Base-by-base conservation (phyloP, 1,140 invertebrate genomes). In the Cepaea nemoralis region DNA sequence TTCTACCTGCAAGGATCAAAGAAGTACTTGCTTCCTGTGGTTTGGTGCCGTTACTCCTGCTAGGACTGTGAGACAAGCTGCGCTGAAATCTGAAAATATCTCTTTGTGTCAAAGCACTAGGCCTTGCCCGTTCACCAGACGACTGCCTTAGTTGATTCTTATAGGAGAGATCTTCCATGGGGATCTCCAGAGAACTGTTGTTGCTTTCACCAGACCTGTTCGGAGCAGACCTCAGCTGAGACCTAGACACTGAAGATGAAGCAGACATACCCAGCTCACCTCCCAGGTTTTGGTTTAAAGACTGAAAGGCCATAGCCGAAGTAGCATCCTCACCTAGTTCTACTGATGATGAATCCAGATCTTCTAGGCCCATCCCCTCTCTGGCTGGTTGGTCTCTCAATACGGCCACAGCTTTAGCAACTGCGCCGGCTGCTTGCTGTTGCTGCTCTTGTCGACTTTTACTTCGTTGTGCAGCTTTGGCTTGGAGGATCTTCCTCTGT, bases 101-200 rank as follows among this genome's bases (percentile, higher is more conserved):
- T 48, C 69, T 66, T 24, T 50, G 59, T 37, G 69, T 67, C 40
- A 77, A 22, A 2, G 48, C 42, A 5, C 77, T 48, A 27, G 76
- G 59, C 31, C 82, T 66, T 24, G 79, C 55, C 1, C 80, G 71
- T 45, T 85, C 84, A 40, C 66, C 37, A 16, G 84, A 85, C 5
- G 80, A 48, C 75, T 86, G 84, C 27, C 84, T 67, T 81, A 84
- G 81, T 48, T 85, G 85, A 27, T 83, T 84, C 55, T 85, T 88
- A 63, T 82, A 85, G 1, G 93, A 93, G 89, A 95, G 94, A 85
- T 95, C 95, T 88, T 97, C 96, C 6, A 97, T 88, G 0, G 96
- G 96, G 55, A 97, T 97, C 87, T 97, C 96, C 48, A 88, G 85
- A 45, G 45, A 39, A 22, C 55, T 66, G 55, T 77, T 77, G 66